Percentiles rank a stretch among this genome's conserved stretches.
These are phyloP conservation scores for Pavo muticus DNA, from an alignment of 2,113 vertebrate genomes.

Conservation along the genomic window DNA sequence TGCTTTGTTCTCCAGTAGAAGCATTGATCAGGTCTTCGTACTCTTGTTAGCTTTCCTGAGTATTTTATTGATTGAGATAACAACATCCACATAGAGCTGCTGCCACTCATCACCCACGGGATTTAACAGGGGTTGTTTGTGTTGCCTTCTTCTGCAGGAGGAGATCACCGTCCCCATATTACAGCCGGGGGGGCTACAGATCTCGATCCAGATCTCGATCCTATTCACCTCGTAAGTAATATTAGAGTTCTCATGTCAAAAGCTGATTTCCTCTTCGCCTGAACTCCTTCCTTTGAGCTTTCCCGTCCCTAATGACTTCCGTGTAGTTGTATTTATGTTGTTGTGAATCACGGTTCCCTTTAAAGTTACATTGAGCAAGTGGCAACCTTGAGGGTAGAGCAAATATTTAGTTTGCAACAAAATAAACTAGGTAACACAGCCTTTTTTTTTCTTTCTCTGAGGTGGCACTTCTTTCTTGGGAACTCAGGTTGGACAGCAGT, in stretches of 20 bases:
- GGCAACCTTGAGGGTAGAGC: neutral
- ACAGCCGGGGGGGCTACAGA: slow-evolving; percentile 91
- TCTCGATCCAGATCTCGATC: slow-evolving; percentile 94
- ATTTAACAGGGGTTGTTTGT: neutral
- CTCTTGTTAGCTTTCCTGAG: neutral
- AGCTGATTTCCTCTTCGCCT: neutral
- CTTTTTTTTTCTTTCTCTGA: neutral
- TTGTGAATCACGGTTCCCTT: neutral
- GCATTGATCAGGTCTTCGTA: neutral
- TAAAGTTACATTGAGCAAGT: neutral
- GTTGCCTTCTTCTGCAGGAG: slow-evolving; percentile 79
- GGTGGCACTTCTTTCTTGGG: neutral
- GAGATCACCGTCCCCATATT: slow-evolving; percentile 94
- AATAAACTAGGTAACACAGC: neutral
- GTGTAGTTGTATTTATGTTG: neutral
- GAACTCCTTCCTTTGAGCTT: neutral
- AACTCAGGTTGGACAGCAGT: neutral
- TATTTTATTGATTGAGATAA: neutral
- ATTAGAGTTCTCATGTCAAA: neutral
- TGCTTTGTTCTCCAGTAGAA: neutral
- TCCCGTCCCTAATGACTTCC: accelerated
- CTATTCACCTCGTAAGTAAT: slow-evolving; percentile 93
- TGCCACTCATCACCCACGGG: neutral
- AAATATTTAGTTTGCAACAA: neutral
- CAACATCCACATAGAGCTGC: neutral